Percentiles rank a stretch among this genome's conserved stretches.
Conservation (phyloP, 1,140 invertebrate species). For the Eupeodes corollae region DNA sequence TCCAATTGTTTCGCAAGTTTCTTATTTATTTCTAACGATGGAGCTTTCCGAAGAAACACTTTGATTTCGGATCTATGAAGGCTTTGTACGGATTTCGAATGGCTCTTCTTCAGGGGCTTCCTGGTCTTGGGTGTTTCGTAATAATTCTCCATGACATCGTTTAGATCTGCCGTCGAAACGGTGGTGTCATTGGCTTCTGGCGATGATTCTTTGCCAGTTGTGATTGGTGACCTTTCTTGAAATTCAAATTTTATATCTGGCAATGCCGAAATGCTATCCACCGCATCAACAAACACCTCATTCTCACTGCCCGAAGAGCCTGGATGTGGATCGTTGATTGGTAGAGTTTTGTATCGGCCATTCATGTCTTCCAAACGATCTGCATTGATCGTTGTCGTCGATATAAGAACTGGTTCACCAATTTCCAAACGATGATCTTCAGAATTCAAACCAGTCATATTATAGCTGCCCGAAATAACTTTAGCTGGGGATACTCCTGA, state of each 20-base stretch:
- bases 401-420: slow-evolving; percentile 33
- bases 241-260: background rate
- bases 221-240: too few relatives aligned
- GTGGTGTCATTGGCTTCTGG: background rate
- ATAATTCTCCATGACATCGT: background rate
- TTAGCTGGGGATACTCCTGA: slow-evolving; percentile 19
- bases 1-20: slow-evolving; percentile 16
- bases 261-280: background rate
- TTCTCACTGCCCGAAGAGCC: slow-evolving; percentile 20
- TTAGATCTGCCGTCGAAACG: background rate
- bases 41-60: slow-evolving; percentile 28
- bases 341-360: too few relatives aligned
- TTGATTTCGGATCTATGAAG: slow-evolving; percentile 29
- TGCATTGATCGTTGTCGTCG: slow-evolving; percentile 30
- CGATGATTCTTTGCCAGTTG: background rate
- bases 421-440: slow-evolving; percentile 34
- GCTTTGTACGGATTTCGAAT: slow-evolving; percentile 32
- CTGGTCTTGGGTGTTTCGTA: background rate
- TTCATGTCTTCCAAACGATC: slow-evolving; percentile 22
- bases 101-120: slow-evolving; percentile 6
- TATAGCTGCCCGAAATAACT: slow-evolving; percentile 26
- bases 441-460: slow-evolving; percentile 32
- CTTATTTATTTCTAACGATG: slow-evolving; percentile 23
- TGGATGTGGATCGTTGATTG: background rate
- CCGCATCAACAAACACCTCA: slow-evolving; percentile 28